phyloP scores from a whole-genome alignment of 2,797 vertebrate species.

The Coreius guichenoti region DNA sequence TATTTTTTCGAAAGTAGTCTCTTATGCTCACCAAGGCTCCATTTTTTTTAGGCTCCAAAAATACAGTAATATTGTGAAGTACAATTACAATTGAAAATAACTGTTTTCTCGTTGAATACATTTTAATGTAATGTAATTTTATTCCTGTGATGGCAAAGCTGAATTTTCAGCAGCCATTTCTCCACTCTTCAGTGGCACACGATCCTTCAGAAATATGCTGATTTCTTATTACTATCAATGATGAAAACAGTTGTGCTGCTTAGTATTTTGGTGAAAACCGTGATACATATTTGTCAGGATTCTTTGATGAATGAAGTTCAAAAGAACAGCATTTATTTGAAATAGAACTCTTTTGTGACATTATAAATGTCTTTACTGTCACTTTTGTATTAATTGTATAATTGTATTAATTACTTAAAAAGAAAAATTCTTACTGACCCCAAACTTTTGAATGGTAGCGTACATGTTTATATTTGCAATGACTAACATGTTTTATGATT shows the following conservation, averaged over 20 bases:
- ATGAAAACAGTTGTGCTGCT: background rate
- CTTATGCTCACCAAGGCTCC: background rate
- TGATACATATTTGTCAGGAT: background rate
- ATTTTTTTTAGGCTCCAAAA: background rate
- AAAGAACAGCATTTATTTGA: background rate
- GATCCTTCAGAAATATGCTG: background rate
- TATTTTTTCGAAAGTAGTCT: background rate
- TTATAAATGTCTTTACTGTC: background rate
- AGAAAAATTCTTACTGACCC: background rate
- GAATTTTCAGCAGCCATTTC: background rate
- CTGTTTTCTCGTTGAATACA: background rate
- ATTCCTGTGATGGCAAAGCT: background rate
- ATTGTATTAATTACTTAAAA: background rate
- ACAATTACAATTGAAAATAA: background rate
- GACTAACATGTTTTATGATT: background rate
- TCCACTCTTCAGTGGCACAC: background rate
- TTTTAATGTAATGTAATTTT: background rate
- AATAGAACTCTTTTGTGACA: background rate
- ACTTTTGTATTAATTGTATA: background rate
- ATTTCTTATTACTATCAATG: background rate
- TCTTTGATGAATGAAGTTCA: background rate
- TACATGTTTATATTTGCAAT: background rate
- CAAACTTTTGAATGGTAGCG: background rate
- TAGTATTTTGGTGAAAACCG: background rate
- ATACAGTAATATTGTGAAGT: background rate